These are phyloP conservation scores for Apamea crenata DNA, from an alignment of 2,888 invertebrate genomes.

Conservation along the genomic window DNA sequence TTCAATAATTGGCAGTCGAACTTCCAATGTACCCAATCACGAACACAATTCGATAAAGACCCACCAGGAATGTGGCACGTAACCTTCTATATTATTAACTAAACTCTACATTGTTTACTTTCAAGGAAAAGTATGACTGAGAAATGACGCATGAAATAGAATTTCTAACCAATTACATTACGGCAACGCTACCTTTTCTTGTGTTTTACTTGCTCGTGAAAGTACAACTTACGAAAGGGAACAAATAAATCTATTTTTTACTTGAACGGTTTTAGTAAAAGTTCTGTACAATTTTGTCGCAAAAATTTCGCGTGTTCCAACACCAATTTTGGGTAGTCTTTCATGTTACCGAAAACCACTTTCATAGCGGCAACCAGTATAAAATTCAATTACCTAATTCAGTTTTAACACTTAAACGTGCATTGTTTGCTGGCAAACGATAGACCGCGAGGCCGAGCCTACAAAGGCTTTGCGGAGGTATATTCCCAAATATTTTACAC, in stretches of 20 bases:
- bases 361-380: slow-evolving; percentile 55
- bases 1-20: slow-evolving; percentile 84
- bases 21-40: slow-evolving; percentile 79
- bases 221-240: slow-evolving; percentile 50
- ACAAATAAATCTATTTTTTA: slow-evolving; percentile 57
- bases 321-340: slow-evolving; percentile 51
- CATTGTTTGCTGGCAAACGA: slow-evolving; percentile 66
- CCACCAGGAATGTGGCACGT: slow-evolving; percentile 52
- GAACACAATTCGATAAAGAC: slow-evolving; percentile 71
- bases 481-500: slow-evolving; percentile 82
- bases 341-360: slow-evolving; percentile 59
- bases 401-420: slow-evolving; percentile 68
- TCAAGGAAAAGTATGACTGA: slow-evolving; percentile 49
- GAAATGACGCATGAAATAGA: slow-evolving; percentile 63
- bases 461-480: slow-evolving; percentile 69
- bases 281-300: slow-evolving; percentile 48
- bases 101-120: slow-evolving; percentile 51
- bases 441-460: slow-evolving; percentile 64
- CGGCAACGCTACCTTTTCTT: slow-evolving; percentile 57
- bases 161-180: slow-evolving; percentile 62
- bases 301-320: slow-evolving; percentile 54
- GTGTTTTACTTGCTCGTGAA: slow-evolving; percentile 53
- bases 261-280: slow-evolving; percentile 47
- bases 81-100: slow-evolving; percentile 61
- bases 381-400: slow-evolving; percentile 69